Percentiles rank a stretch among this genome's conserved stretches.
These are phyloP conservation scores for Eulimnadia texana DNA, from an alignment of 1,140 invertebrate species.

Conservation along the genomic window DNA sequence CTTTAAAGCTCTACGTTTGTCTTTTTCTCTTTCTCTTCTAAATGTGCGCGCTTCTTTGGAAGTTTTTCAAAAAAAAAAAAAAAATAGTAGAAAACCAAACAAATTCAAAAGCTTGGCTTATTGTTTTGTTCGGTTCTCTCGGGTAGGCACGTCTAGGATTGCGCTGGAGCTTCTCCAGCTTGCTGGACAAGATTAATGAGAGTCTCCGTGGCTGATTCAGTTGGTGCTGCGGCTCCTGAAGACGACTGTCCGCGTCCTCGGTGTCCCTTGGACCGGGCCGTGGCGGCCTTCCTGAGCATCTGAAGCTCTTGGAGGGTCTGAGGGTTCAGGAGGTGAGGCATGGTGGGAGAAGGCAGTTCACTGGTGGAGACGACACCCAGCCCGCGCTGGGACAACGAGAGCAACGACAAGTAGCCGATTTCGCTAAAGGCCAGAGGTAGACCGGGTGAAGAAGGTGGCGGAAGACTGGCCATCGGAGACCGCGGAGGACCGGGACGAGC, in stretches of 20 bases:
- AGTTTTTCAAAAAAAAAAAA: too few species aligned
- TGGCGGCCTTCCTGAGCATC: background rate
- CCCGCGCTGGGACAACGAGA: conserved; percentile 14
- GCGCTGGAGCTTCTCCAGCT: conserved; percentile 15
- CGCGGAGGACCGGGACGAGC: conserved; percentile 4
- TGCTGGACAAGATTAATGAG: conserved; percentile 19
- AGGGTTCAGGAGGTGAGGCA: conserved; percentile 6
- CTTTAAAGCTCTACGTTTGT: background rate
- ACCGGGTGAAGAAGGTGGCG: background rate
- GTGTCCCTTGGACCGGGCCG: background rate
- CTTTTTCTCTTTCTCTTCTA: background rate
- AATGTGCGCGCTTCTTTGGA: background rate
- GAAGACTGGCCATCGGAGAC: conserved; percentile 7
- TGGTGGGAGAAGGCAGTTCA: conserved; percentile 6
- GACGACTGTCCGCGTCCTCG: background rate
- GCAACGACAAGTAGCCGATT: conserved; percentile 16
- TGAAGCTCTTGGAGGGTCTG: conserved; percentile 13
- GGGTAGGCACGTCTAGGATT: background rate
- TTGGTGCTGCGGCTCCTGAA: background rate
- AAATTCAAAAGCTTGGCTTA: too few species aligned
- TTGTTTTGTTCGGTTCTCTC: too few species aligned
- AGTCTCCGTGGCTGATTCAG: conserved; percentile 14
- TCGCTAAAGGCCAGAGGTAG: conserved; percentile 8
- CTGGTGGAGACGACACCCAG: background rate
- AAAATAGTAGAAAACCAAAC: too few species aligned